A percentile compares a stretch with the other conserved stretches of the same genome.
Evolutionary conservation across 2,888 invertebrate species (phyloP).

Genomic region (Dryococelus australis): DNA sequence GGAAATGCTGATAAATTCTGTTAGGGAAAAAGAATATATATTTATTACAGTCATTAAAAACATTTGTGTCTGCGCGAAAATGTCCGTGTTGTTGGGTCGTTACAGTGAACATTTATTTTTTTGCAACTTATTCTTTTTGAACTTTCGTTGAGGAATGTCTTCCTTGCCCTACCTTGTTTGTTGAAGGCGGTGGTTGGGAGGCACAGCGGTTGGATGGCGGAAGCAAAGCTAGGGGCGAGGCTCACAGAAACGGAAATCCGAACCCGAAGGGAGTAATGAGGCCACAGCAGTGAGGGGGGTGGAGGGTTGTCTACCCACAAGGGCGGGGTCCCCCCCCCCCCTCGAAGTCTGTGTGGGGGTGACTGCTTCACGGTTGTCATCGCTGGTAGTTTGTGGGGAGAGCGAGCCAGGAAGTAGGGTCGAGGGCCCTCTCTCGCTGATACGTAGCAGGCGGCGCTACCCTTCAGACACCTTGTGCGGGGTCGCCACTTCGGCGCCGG

Average conservation of each 20-base stretch:
- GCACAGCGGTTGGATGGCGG: not conserved
- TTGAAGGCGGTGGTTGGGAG: not conserved
- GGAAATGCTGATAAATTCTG: no score
- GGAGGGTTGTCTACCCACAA: not conserved
- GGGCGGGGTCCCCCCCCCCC: not conserved
- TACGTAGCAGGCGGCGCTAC: not conserved
- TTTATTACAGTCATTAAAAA: no score
- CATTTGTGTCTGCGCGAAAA: no score
- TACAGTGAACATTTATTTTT: no score
- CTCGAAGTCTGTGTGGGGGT: not conserved
- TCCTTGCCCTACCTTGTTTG: not conserved
- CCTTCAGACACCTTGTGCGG: not conserved
- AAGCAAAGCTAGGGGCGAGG: not conserved
- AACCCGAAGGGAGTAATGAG: not conserved
- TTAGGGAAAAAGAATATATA: no score
- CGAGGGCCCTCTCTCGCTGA: not conserved
- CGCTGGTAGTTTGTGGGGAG: not conserved
- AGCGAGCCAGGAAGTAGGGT: not conserved
- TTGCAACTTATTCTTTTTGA: no score
- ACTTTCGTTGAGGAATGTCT: not conserved
- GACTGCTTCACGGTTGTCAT: constrained; percentile 16
- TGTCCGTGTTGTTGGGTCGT: no score
- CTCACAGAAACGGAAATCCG: not conserved
- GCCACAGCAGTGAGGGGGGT: not conserved
- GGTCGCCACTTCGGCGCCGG: constrained; percentile 8